Base-by-base conservation (phyloP, 1,140 invertebrate species). In the Pararge aegeria region DNA sequence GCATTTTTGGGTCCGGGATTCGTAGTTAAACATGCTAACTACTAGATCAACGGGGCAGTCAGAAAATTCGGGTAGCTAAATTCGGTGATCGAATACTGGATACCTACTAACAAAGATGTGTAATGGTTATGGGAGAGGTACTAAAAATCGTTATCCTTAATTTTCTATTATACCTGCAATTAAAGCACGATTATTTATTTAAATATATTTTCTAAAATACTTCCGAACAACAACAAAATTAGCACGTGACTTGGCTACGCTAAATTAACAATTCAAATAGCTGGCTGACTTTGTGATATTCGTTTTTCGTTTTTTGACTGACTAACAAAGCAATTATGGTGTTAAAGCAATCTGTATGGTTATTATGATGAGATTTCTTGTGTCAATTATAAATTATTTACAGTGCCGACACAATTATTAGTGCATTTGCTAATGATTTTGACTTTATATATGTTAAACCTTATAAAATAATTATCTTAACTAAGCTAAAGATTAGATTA, bases 261-360 rank as follows among this genome's bases (percentile, higher is more conserved):
- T 24, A 46, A 46, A 46, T 46, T 46, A 46, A 24, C 44, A 46
- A 46, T 46, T 46, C 19, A 46, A 46, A 21, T 46, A 20, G 0
- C 5, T n/a, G 12, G 19, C 46, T 49, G 46, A 49, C 42, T 42
- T 15, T 42, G 38, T 0, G 15, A 5, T 42, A 1, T 16, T 16
- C 13, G 18, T 5, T 15, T 42, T 42, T 18, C 13, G 13, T 18
- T 0, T 42, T 42, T 42, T 42, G 38, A 15, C 16, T 18, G 9
- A 18, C 38, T n/a, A 38, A 38, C 34, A 12, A n/a, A 16, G n/a
- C 10, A 20, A 46, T 20, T 46, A 20, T 20, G 9, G 6, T 12
- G 18, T 46, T 20, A 19, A 20, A 20, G 42, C 42, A 46, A 20
- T 16, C n/a, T 44, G 7, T 44, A 44, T 44, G 16, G 18, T 44